Base-by-base conservation (phyloP, 2,888 invertebrate genomes). In the Pandemis cinnamomeana region DNA sequence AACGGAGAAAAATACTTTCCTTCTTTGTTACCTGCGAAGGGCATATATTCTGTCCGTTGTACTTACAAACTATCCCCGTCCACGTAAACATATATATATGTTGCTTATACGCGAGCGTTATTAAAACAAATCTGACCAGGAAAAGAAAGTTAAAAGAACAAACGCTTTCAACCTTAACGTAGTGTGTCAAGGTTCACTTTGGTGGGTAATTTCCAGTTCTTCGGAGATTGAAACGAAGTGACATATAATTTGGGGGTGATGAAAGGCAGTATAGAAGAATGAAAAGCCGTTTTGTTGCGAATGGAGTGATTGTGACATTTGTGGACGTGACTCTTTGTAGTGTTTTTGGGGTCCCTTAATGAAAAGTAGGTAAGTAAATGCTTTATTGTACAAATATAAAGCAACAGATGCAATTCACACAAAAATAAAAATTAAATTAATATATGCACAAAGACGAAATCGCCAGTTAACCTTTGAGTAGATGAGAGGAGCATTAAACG, bases 141-240 rank as follows among this genome's bases (percentile, higher is more conserved):
- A 36, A 41, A 20, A n/a, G 20, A 11, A 55, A 5, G 20, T 15
- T 4, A 48, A 36, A 41, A 66, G 15, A 62, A n/a, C 5, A 62
- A 44, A 15, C 27, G 27, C 15, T 68, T 72, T 20, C 53, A 15
- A 67, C 62, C 53, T 36, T 68, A 51, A 63, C 46, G 5, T 42
- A 8, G 8, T 44, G 5, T 13, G 7, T 0, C 20, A 62, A 63
- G n/a, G 72, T 63, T 11, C 27, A 4, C 44, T 42, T 68, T 68
- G 0, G 27, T 13, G 66, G 8, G n/a, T 13, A 44, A 10, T 13
- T 66, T n/a, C 20, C 36, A 42, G 10, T 5, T 60, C 10, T 60
- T 41, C 41, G 48, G 60, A 58, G 15, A 66, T 60, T 71, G 71
- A 71, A 71, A 66, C 15, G 10, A 36, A 60, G 63, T 20, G 66